Evolutionary conservation across 2,888 invertebrate genomes (phyloP), one percentile per base, ranked within the genome.

Genomic region (Spialia ferax): DNA sequence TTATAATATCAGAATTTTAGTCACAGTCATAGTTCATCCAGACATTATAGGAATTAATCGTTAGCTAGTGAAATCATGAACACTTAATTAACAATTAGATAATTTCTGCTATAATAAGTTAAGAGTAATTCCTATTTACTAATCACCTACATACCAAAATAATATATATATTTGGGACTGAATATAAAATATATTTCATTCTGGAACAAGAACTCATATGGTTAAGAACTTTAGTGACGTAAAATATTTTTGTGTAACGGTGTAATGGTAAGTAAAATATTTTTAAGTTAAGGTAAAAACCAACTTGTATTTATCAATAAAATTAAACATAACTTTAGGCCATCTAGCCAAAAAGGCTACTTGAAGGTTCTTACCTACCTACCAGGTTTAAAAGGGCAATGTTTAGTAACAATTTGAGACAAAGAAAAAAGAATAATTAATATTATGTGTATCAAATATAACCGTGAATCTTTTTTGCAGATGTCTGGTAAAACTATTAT

Each of bases 401-500:
- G n/a, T n/a, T n/a, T n/a, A n/a, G n/a, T n/a, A n/a, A n/a, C n/a
- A n/a, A n/a, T n/a, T n/a, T n/a, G n/a, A n/a, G n/a, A n/a, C n/a
- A n/a, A n/a, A n/a, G n/a, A n/a, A n/a, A n/a, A n/a, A n/a, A n/a
- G n/a, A n/a, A n/a, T n/a, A n/a, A n/a, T n/a, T n/a, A n/a, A n/a
- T 26, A 26, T 5, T 26, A 7, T 8, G 6, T 4, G 2, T 29
- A 8, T 29, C 1, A 29, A 29, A 29, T 29, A 29, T 29, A 8
- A 29, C 7, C 29, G 29, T 8, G 5, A 29, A 5, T 6, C 8
- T 59, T 42, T 32, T 61, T 65, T 65, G 35, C 59, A 65, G 65
- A 65, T 65, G 65, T 26, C 57, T 50, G 52, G 38, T 23, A 65
- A 65, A 59, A 20, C 35, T 32, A 4, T 23, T 1, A 8, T 18